Evolutionary conservation across 2,113 vertebrate genomes (phyloP).

Genomic region (Lontra canadensis): DNA sequence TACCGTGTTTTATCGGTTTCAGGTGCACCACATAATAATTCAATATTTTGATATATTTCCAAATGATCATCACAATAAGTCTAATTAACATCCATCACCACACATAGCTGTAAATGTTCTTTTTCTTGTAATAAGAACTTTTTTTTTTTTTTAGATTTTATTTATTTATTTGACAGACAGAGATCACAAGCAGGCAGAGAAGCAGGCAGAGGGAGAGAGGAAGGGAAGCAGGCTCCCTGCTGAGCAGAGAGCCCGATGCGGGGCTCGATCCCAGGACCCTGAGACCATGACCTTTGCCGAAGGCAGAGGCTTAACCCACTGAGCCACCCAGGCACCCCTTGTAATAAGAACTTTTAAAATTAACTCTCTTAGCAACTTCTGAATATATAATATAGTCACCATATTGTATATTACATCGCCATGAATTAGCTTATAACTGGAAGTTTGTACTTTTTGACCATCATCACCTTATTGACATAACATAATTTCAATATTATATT

Average conservation of each 20-base stretch:
- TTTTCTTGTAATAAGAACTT: neutral
- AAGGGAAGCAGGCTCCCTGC: too few species aligned
- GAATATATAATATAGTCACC: neutral
- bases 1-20: neutral
- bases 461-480: neutral
- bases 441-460: neutral
- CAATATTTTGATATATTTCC: neutral
- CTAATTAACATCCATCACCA: neutral
- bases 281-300: too few species aligned
- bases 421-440: neutral
- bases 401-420: neutral
- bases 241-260: too few species aligned
- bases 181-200: too few species aligned
- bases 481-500: neutral
- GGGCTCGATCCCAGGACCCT: too few species aligned
- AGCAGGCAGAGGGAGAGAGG: too few species aligned
- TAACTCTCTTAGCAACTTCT: neutral
- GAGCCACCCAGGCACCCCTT: too few species aligned
- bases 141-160: too few species aligned
- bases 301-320: too few species aligned
- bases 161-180: too few species aligned
- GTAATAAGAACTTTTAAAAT: neutral
- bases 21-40: neutral
- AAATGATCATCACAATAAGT: neutral
- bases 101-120: neutral